Base-by-base conservation (phyloP, 23 tunicate species). In the Trididemnum clinides region DNA sequence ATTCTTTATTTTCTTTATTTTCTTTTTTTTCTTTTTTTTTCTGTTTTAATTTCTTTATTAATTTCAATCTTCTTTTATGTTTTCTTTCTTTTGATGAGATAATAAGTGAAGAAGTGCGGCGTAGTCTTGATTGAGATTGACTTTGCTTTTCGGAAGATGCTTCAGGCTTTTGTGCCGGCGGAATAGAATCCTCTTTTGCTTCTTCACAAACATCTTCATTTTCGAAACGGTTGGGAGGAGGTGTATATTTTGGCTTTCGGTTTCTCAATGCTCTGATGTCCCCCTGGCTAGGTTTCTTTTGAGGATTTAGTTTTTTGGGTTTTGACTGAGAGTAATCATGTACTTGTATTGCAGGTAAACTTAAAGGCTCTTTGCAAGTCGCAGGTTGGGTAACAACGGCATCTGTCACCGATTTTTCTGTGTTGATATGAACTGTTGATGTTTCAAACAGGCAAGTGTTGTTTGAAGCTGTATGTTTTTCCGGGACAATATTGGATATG, bases 61-160 rank as follows among this genome's bases (percentile, higher is more conserved):
- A 20, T 36, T 44, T n/a, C 28, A 35, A 18, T 44, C 80, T 36
- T 22, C 38, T 74, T 44, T 74, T 74, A 57, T 37, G 36, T n/a
- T n/a, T 35, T 36, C 80, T 57, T 7, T 74, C 80, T 36, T 32
- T 18, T 3, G 80, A 74, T n/a, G 80, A 74, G 26, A 37, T 25
- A 26, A 74, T 57, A 39, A 74, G 36, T 25, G 80, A 74, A 7
- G 57, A 23, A 35, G 80, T 37, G 5, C 80, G 22, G 32, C 38
- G 80, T 38, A 2, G 28, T 22, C 80, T 74, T 2, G 57, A n/a
- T n/a, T n/a, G n/a, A n/a, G n/a, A n/a, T n/a, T n/a, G n/a, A n/a
- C n/a, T n/a, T n/a, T n/a, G n/a, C n/a, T n/a, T n/a, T n/a, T n/a
- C n/a, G n/a, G n/a, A n/a, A n/a, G n/a, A n/a, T n/a, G n/a, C n/a